Evolutionary conservation across 2,888 invertebrate genomes (phyloP), one percentile per base, ranked within the genome.

Genomic region (Pegoplata infirma): DNA sequence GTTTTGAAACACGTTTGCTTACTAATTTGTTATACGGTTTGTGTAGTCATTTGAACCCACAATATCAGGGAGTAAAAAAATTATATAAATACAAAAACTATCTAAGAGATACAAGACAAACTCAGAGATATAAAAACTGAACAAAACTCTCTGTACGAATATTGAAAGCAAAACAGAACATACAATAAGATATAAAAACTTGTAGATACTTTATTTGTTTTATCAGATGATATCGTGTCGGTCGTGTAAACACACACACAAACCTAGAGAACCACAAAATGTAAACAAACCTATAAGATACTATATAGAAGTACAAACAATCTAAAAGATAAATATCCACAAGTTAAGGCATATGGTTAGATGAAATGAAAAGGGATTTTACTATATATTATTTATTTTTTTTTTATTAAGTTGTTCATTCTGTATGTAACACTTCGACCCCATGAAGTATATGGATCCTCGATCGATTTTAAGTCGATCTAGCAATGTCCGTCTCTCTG

Each of bases 1-100:
- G 79, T 58, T 74, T 71, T 69, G 78, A 78, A 74, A 78, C 78
- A 78, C 74, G 78, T 78, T 78, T 69, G 69, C 53, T 74, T 79
- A 79, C 79, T 79, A 74, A 79, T 49, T 55, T 69, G 49, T 61
- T 66, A 23, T 66, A 56, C 51, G 66, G 66, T 75, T 75, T 71
- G 61, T 61, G 25, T 17, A 75, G 66, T 47, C 75, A 75, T 75
- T 79, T 67, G 79, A 67, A 79, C 75, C 74, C 71, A 71, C 64
- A 61, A 71, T 66, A 67, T 64, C 49, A 73, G 51, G 32, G 68
- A 49, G 73, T 61, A 32, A 36, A 2, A 53, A 44, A 8, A 36
- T 40, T n/a, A 64, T 23, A 23, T n/a, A 36, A 32, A 49, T 44
- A 51, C 19, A 69, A 21, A 25, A n/a, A n/a, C n/a, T n/a, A n/a